A percentile compares a stretch with the other conserved stretches of the same genome.
Evolutionary conservation across 2,797 vertebrate species (phyloP).

Genomic region (Crax fasciolata): DNA sequence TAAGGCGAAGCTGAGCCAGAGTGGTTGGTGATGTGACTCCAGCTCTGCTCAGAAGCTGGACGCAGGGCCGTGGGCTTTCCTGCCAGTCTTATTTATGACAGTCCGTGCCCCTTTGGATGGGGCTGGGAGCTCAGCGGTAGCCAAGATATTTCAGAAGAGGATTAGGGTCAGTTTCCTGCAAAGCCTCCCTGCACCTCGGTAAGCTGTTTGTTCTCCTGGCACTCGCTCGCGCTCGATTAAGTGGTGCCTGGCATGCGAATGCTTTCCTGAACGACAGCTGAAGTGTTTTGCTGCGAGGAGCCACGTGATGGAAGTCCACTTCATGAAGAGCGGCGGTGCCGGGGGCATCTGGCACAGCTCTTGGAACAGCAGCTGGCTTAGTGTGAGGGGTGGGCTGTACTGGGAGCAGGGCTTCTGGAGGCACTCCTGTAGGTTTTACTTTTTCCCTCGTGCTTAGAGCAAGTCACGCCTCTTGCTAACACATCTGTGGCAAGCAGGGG

Average conservation of each 20-base stretch:
- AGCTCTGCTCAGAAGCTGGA: not conserved
- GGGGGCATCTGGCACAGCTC: not conserved
- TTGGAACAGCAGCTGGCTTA: not conserved
- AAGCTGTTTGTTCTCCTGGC: not conserved
- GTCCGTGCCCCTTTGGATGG: not conserved
- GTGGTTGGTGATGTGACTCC: not conserved
- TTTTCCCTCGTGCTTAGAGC: not conserved
- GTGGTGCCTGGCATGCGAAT: not conserved
- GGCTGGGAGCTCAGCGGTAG: not conserved
- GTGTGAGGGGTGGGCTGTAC: not conserved
- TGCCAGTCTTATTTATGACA: not conserved
- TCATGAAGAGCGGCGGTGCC: not conserved
- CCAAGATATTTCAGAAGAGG: not conserved
- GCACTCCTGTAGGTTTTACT: not conserved
- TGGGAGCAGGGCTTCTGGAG: not conserved
- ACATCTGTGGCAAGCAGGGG: not conserved
- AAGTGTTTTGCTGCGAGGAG: conserved; percentile 4
- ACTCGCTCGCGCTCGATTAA: not conserved
- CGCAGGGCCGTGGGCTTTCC: not conserved
- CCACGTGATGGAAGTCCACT: not conserved
- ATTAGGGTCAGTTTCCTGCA: not conserved
- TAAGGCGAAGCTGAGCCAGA: not conserved
- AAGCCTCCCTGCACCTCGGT: not conserved
- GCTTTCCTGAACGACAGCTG: not conserved
- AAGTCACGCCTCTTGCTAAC: not conserved